phyloP scores from a whole-genome alignment of 1,140 invertebrate species.

The Sesamia nonagrioides region DNA sequence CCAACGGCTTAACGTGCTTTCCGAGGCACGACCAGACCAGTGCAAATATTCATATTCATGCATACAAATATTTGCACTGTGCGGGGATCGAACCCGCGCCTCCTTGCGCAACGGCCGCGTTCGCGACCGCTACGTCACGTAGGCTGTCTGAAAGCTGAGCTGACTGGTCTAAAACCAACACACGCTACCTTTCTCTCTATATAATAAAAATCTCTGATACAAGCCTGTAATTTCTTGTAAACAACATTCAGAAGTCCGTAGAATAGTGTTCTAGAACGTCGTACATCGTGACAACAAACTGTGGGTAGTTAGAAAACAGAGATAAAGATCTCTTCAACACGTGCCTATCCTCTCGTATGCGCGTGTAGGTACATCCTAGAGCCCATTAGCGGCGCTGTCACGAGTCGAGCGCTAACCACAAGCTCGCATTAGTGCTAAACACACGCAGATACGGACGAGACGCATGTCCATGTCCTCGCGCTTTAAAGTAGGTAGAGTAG shows the following conservation, averaged over 20 bases:
- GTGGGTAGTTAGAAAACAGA: slow-evolving; percentile 7
- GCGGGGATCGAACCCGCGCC: too few species aligned
- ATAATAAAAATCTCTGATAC: too few species aligned
- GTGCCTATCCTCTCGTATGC: background rate
- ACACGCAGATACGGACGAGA: background rate
- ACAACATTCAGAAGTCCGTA: background rate
- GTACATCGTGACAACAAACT: background rate
- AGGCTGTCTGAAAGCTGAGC: too few species aligned
- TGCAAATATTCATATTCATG: too few species aligned
- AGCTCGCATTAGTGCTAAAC: slow-evolving; percentile 37
- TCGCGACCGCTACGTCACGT: too few species aligned
- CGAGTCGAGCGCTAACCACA: slow-evolving; percentile 18
- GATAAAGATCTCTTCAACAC: slow-evolving; percentile 23
- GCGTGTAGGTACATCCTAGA: slow-evolving; percentile 8
- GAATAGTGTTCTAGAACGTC: background rate
- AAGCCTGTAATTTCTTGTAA: background rate
- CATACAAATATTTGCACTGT: too few species aligned
- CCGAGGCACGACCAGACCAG: too few species aligned
- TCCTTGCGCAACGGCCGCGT: too few species aligned
- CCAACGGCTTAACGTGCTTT: too few species aligned
- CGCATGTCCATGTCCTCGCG: background rate
- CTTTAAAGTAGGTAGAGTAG: background rate
- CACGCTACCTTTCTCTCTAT: background rate
- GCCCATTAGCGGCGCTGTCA: slow-evolving; percentile 43
- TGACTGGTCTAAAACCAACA: too few species aligned